Conservation (phyloP, 2,797 vertebrate genomes). For the Delichon dasypus region DNA sequence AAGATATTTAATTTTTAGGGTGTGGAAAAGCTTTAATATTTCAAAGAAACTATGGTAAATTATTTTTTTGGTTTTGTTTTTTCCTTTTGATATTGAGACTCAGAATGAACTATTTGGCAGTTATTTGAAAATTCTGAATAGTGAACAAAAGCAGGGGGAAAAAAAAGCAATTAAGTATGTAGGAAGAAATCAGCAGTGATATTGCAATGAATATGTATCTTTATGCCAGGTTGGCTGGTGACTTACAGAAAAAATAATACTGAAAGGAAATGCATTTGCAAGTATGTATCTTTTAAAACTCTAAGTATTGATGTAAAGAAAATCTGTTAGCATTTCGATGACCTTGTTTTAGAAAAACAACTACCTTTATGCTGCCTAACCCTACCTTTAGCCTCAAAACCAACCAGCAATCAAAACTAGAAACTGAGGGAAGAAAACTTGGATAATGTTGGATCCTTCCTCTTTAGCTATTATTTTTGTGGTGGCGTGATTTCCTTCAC, state of each 20-base stretch:
- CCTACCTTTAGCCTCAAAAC: not conserved
- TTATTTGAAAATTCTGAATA: not conserved
- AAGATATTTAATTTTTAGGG: not conserved
- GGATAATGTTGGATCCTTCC: not conserved
- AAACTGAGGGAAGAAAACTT: not conserved
- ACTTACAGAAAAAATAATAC: not conserved
- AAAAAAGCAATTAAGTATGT: not conserved
- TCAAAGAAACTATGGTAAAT: not conserved
- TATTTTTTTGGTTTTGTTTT: not conserved
- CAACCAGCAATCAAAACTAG: not conserved
- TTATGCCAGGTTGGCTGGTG: not conserved
- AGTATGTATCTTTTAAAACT: not conserved
- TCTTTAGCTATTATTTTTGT: not conserved
- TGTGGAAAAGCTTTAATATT: not conserved
- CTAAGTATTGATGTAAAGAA: not conserved
- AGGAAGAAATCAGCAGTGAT: not conserved
- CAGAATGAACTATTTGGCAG: not conserved
- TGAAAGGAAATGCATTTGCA: not conserved
- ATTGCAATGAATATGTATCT: not conserved
- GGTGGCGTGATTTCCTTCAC: not conserved
- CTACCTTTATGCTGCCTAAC: not conserved
- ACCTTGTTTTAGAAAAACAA: not conserved
- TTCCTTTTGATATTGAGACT: not conserved
- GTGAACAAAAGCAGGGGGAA: not conserved
- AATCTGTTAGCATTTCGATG: not conserved